phyloP scores from a whole-genome alignment of 2,113 vertebrate species.

The Himantopus leucocephalus region DNA sequence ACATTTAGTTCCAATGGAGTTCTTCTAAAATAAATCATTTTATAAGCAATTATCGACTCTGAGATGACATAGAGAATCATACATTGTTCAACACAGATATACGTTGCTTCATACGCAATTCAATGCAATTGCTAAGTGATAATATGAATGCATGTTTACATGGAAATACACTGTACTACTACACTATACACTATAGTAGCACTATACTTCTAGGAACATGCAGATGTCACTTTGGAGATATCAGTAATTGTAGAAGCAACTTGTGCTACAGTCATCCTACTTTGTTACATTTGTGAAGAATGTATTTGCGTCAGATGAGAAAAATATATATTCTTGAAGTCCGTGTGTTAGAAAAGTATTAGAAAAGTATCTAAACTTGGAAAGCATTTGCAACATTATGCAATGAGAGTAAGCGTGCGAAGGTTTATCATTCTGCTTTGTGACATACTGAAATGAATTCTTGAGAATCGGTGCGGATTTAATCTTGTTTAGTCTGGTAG shows the following conservation, averaged over 20 bases:
- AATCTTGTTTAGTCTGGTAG: neutral
- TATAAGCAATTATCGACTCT: neutral
- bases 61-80: neutral
- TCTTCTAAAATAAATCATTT: neutral
- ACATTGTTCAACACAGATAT: neutral
- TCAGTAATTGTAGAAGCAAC: neutral
- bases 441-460: neutral
- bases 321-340: neutral
- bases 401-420: neutral
- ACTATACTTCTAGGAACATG: neutral
- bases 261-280: neutral
- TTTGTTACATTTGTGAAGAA: neutral
- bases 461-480: neutral
- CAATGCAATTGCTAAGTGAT: neutral
- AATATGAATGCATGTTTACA: neutral
- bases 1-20: neutral
- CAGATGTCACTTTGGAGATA: neutral
- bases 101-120: neutral
- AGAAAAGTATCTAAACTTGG: neutral
- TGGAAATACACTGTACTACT: neutral
- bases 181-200: neutral
- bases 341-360: neutral
- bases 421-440: neutral
- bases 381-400: neutral
- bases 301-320: rapidly evolving